phyloP scores from a whole-genome alignment of 1,140 invertebrate species.

The Lamellibrachia luymesi region DNA sequence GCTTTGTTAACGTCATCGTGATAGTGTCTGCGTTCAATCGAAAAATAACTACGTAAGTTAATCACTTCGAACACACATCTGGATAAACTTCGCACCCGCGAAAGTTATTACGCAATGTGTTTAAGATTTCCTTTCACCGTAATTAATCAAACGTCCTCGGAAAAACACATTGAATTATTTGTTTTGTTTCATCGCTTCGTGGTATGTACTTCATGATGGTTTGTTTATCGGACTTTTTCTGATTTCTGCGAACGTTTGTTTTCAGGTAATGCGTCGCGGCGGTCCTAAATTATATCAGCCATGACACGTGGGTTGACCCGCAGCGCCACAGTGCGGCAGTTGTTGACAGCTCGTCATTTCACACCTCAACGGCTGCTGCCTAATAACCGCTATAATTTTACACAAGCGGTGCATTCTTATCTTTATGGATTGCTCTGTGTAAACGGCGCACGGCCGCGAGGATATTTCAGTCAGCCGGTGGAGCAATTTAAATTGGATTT shows the following conservation, averaged over 20 bases:
- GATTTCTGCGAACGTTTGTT: background rate
- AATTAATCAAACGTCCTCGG: background rate
- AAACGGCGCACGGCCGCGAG: background rate
- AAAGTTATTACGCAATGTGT: background rate
- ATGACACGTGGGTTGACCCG: background rate
- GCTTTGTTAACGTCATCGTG: background rate
- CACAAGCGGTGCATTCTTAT: background rate
- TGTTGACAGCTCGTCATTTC: background rate
- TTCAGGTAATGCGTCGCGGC: background rate
- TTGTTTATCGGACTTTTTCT: background rate
- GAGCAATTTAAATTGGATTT: slow-evolving; percentile 2
- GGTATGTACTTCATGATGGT: background rate
- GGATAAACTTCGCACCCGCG: background rate
- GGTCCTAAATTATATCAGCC: background rate
- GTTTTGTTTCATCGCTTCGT: background rate
- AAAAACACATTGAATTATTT: background rate
- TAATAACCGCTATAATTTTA: background rate
- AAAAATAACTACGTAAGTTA: background rate
- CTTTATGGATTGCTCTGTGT: background rate
- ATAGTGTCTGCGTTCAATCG: background rate
- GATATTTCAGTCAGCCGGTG: background rate
- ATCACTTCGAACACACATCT: background rate
- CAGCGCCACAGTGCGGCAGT: background rate
- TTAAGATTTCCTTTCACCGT: background rate
- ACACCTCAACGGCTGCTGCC: background rate